Percentiles rank a stretch among this genome's conserved stretches.
Evolutionary conservation across 1,140 invertebrate genomes (phyloP).

Genomic region (Maniola jurtina): DNA sequence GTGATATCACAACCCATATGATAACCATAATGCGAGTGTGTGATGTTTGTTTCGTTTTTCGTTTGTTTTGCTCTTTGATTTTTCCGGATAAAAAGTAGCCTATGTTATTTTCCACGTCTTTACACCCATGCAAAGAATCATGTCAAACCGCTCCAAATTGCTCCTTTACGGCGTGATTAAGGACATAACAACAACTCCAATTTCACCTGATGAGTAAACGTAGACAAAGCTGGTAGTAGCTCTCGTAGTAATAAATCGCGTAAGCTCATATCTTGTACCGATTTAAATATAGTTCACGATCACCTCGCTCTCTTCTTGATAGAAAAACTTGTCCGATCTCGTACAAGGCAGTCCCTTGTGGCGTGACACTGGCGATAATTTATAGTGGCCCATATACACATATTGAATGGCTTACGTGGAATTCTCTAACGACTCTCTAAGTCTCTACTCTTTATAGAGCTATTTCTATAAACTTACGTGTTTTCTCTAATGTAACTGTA

Average conservation of each 20-base stretch:
- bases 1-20: no score
- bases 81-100: no score
- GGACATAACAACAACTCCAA: no score
- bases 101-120: no score
- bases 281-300: slow-evolving; percentile 42
- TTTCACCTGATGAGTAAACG: no score
- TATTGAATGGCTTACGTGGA: slow-evolving; percentile 13
- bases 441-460: slow-evolving; percentile 1
- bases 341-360: slow-evolving; percentile 53
- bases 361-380: slow-evolving; percentile 29
- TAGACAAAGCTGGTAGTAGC: no score
- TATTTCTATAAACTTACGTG: not conserved
- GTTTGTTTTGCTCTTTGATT: no score
- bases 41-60: no score
- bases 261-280: slow-evolving; percentile 18
- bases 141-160: no score
- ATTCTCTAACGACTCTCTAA: slow-evolving; percentile 11
- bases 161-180: no score
- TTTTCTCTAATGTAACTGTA: not conserved
- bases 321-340: slow-evolving; percentile 69
- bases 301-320: slow-evolving; percentile 55
- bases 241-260: slow-evolving; percentile 1
- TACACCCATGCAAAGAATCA: no score
- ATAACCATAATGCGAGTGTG: no score
- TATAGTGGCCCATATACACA: slow-evolving; percentile 26